phyloP scores from a whole-genome alignment of 2,888 invertebrate genomes.

The Epiblema foenella region DNA sequence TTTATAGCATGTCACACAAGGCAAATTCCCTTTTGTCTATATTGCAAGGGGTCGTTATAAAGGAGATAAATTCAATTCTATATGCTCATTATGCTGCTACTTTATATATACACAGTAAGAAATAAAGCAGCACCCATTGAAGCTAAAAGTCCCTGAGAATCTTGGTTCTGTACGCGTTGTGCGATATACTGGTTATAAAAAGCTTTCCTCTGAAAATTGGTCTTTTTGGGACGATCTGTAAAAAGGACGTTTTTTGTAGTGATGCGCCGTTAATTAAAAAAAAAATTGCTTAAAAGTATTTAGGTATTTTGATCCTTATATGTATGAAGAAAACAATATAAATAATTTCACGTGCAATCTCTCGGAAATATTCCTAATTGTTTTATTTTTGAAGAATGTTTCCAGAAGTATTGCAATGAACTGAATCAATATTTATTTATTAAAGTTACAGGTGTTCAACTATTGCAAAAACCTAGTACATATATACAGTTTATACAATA shows the following conservation, averaged over 20 bases:
- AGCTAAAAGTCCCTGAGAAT: slow-evolving; percentile 30
- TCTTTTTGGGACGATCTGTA: slow-evolving; percentile 43
- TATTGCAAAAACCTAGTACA: too few relatives aligned
- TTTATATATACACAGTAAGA: neutral
- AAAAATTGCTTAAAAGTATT: too few relatives aligned
- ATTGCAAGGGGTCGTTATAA: neutral
- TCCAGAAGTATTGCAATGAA: too few relatives aligned
- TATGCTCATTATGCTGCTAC: slow-evolving; percentile 56
- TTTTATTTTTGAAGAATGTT: too few relatives aligned
- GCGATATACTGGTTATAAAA: slow-evolving; percentile 41
- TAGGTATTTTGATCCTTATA: too few relatives aligned
- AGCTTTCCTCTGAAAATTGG: slow-evolving; percentile 50
- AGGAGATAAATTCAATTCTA: slow-evolving; percentile 59
- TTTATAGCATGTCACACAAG: neutral
- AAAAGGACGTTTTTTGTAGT: slow-evolving; percentile 6
- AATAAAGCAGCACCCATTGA: slow-evolving; percentile 38
- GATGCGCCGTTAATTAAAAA: slow-evolving; percentile 7
- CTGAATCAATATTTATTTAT: too few relatives aligned
- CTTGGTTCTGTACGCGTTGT: slow-evolving; percentile 38
- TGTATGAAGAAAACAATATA: too few relatives aligned
- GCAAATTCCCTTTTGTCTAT: neutral
- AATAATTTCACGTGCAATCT: too few relatives aligned
- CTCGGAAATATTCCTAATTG: too few relatives aligned
- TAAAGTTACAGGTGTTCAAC: too few relatives aligned
- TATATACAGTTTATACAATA: too few relatives aligned